phyloP scores from a whole-genome alignment of 1,140 invertebrate species.

The Ctenoplectra terminalis region DNA sequence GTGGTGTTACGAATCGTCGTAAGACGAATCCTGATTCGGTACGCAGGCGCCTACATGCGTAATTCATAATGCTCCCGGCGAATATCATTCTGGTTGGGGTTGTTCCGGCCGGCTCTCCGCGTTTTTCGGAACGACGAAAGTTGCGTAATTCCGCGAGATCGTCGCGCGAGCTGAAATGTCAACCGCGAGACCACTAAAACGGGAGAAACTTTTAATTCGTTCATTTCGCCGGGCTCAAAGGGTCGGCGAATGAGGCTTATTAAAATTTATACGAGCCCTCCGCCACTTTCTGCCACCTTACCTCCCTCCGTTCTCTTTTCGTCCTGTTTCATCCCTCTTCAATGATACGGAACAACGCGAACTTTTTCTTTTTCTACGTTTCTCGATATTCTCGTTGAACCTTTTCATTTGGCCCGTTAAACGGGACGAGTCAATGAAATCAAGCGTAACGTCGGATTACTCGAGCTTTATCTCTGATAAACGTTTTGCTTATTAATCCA shows the following conservation, averaged over 20 bases:
- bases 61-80: slow-evolving; percentile 61
- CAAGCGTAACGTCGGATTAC: neutral
- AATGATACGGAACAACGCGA: neutral
- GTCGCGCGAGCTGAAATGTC: slow-evolving; percentile 74
- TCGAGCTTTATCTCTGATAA: neutral
- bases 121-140: slow-evolving; percentile 75
- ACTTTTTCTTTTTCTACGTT: neutral
- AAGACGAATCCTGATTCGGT: neutral
- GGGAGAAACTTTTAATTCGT: slow-evolving; percentile 81
- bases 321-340: neutral
- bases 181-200: slow-evolving; percentile 80
- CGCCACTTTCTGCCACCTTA: slow-evolving; percentile 24
- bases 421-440: slow-evolving; percentile 1
- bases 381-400: neutral
- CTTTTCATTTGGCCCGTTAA: slow-evolving; percentile 17
- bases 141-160: slow-evolving; percentile 73
- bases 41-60: slow-evolving; percentile 49
- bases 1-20: neutral
- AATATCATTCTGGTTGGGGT: slow-evolving; percentile 33
- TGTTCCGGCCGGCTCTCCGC: neutral
- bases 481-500: slow-evolving; percentile 14
- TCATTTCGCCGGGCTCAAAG: slow-evolving; percentile 79
- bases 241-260: slow-evolving; percentile 77
- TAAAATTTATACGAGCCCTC: slow-evolving; percentile 77
- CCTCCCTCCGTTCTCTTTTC: neutral